Base-by-base conservation (phyloP, 2,113 vertebrate species). In the Amblyornis subalaris region DNA sequence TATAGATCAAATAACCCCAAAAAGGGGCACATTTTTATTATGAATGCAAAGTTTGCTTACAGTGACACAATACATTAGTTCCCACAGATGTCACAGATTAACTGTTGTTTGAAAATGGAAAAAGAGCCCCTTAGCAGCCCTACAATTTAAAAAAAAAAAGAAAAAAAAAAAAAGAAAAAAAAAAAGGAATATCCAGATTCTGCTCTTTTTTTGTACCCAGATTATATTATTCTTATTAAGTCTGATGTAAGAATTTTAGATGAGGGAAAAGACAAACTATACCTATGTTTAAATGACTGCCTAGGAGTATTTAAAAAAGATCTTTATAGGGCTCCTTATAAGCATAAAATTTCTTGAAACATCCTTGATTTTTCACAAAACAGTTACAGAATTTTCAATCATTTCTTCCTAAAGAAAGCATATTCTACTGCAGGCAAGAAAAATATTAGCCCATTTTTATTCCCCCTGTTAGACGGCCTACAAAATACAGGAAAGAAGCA, bases 121-220 rank as follows among this genome's bases (percentile, higher is more conserved):
- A 79, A 78, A 72, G 15, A 75, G 0, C 7, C 12, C 21, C 14
- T 61, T 55, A 76, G 16, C 9, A 83, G 35, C 44, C n/a, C 60
- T 25, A 29, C 4, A 19, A 28, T 33, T 33, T 19, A 60, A 58
- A 71, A 44, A 1, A 36, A 42, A 45, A 6, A 14, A 40, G 48
- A 42, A 31, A 10, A 1, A 10, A 18, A 5, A 16, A 8, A 10
- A 3, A 24, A 35, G 26, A 36, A 31, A 21, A 10, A 6, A 6
- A 17, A 25, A 14, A 20, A 33, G 10, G 4, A 25, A 5, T 42
- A 42, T 42, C 42, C 36, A 76, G 28, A 47, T 50, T 76, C 29
- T 64, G 0, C 3, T 73, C 5, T 17, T 42, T 25, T 85, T 81
- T 50, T 26, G 12, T 54, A 33, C 5, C 19, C 9, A 29, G 28